Evolutionary conservation across 2,797 vertebrate genomes (phyloP).

Genomic region (Microhierax caerulescens): DNA sequence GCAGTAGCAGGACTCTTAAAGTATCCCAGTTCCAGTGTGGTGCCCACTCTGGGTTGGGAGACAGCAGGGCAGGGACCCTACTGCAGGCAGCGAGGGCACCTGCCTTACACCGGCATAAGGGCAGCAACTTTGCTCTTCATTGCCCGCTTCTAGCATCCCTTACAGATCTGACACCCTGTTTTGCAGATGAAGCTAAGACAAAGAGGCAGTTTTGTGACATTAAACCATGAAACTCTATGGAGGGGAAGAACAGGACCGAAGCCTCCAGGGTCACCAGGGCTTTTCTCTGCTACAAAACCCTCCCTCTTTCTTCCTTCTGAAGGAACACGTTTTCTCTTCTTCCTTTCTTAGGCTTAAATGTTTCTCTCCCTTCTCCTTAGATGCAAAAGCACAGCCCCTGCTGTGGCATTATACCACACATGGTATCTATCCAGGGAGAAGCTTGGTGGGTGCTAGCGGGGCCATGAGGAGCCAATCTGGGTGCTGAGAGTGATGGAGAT

Average conservation of each 20-base stretch:
- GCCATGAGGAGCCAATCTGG: not conserved
- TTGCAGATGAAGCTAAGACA: not conserved
- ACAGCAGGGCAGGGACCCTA: not conserved
- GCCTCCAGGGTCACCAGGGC: not conserved
- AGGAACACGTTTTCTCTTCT: not conserved
- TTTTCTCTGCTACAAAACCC: not conserved
- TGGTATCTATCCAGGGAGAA: not conserved
- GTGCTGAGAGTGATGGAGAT: not conserved
- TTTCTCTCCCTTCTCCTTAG: not conserved
- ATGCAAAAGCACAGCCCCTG: not conserved
- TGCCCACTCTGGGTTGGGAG: rapidly evolving
- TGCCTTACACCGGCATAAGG: not conserved
- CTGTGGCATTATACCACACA: rapidly evolving
- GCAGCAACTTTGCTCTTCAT: not conserved
- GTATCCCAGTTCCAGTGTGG: not conserved
- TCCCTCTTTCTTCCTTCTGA: not conserved
- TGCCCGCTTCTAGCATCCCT: not conserved
- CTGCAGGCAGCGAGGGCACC: not conserved
- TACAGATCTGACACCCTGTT: not conserved
- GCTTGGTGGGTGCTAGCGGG: not conserved
- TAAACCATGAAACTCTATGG: not conserved
- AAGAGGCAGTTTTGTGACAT: not conserved
- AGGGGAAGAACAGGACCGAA: not conserved
- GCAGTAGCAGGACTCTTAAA: not conserved
- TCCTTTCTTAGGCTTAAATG: not conserved